Evolutionary conservation across 2,797 vertebrate species (phyloP).

Genomic region (Avahi laniger): DNA sequence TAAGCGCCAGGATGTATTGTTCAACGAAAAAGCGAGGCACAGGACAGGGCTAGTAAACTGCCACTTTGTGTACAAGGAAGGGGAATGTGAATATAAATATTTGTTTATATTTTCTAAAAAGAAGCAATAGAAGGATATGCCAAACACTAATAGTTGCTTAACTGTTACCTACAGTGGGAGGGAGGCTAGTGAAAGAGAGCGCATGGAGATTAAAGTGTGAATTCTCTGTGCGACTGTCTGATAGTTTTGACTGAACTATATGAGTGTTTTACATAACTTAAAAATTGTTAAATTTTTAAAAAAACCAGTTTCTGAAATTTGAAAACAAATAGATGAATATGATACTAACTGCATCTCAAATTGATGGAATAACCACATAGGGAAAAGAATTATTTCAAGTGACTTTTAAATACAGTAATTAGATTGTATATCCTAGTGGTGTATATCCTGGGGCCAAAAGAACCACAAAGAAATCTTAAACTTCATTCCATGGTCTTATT

Average conservation of each 20-base stretch:
- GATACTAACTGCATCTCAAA: not conserved
- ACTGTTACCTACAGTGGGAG: not conserved
- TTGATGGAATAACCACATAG: not conserved
- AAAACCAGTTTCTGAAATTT: slow-evolving; percentile 3
- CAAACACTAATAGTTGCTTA: not conserved
- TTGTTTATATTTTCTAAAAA: slow-evolving; percentile 8
- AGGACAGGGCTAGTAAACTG: not conserved
- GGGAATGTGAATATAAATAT: not conserved
- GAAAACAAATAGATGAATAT: slow-evolving; percentile 18
- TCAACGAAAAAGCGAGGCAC: not conserved
- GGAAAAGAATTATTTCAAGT: not conserved
- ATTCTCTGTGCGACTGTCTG: not conserved
- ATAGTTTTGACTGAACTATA: not conserved
- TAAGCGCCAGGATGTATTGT: not conserved
- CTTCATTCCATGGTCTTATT: not conserved
- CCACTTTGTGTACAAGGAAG: not conserved
- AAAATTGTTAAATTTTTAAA: not conserved
- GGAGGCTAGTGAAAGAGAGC: not conserved
- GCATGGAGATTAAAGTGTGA: not conserved
- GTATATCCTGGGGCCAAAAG: not conserved
- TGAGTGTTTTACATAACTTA: not conserved
- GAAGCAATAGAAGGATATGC: not conserved
- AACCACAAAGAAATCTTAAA: slow-evolving; percentile 9
- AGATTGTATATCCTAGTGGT: not conserved
- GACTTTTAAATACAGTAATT: not conserved